Base-by-base conservation (phyloP, 2,888 invertebrate species). In the Leptinotarsa tumamoca region DNA sequence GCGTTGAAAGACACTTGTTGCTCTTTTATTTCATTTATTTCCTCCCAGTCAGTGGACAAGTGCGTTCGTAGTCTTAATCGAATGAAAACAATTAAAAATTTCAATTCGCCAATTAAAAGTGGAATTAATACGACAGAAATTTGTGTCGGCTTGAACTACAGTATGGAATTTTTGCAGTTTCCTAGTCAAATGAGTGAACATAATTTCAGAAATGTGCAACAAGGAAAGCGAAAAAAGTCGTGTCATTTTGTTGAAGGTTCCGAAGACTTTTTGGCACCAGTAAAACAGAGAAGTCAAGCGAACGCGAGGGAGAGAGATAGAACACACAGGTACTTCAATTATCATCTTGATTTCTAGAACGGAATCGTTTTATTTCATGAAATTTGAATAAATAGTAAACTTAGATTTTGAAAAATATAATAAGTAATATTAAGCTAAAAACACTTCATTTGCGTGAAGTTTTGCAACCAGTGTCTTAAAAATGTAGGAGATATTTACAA, bases 251-350 rank as follows among this genome's bases (percentile, higher is more conserved):
- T 67, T 5, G 71, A 73, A 43, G 71, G 66, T 18, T 18, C 67
- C 4, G 82, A 82, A 14, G 80, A 80, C 56, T 74, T 67, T 67
- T 70, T 67, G 18, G 81, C 81, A 56, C 82, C 89, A 74, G 81
- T 90, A 80, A 92, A 91, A 83, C 94, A 94, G 84, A 89, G 95
- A 79, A 93, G 92, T 84, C 95, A 95, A 84, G 95, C 95, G 1
- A 96, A 95, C 85, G 95, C 95, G 2, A 90, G 95, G 18, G 95
- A 96, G 86, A 90, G 95, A 78, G 95, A 94, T 87, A 90, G 95
- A 82, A 96, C 95, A 15, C 94, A 95, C 89, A 95, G 95, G 95
- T 95, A 91, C 76, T 83, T 77, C 33, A 51, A 66, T 75, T 72
- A 70, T 73, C 52, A 72, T 23, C 18, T 51, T 66, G 21, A 4